Evolutionary conservation across 2,113 vertebrate genomes (phyloP), one percentile per base, ranked within the genome.

Genomic region (Chaenogobius annularis): DNA sequence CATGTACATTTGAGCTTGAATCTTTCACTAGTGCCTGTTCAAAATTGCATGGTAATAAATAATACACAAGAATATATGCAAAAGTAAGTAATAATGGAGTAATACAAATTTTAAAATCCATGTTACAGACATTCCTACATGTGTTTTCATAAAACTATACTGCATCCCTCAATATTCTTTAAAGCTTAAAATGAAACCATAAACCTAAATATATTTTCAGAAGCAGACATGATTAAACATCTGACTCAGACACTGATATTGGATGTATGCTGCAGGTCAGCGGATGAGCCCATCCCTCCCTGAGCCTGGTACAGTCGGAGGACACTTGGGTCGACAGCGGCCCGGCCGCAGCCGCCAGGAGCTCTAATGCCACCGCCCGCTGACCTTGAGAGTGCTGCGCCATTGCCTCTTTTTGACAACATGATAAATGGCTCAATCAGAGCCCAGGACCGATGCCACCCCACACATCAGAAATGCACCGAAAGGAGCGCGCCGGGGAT

Each of bases 341-440:
- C 77, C 71, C 2, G 85, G 82, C 75, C 74, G 75, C 47, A 64
- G 74, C 71, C 35, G 61, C 68, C 46, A 69, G 79, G 81, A 79
- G 76, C 81, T 84, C 85, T 79, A 80, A 86, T 70, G 85, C 79
- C 73, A 70, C 90, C 84, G 84, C 90, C 90, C 69, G 88, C 91
- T 92, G 93, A 93, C 93, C 93, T 93, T 91, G 90, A 92, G 85
- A 90, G 91, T 85, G 86, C 81, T 50, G 86, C 76, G 68, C 74
- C 69, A 78, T 80, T 73, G 81, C 88, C 85, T 90, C 86, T 83
- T 81, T 86, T 90, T 89, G 89, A 92, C 89, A 90, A 91, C 86
- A 91, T 84, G 84, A 90, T 91, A 91, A 93, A 93, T 91, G 87
- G 85, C 90, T 92, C 91, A 93, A 93, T 93, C 93, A 93, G 89